Base-by-base conservation (phyloP, 2,888 invertebrate species). In the Polydrusus tereticollis region DNA sequence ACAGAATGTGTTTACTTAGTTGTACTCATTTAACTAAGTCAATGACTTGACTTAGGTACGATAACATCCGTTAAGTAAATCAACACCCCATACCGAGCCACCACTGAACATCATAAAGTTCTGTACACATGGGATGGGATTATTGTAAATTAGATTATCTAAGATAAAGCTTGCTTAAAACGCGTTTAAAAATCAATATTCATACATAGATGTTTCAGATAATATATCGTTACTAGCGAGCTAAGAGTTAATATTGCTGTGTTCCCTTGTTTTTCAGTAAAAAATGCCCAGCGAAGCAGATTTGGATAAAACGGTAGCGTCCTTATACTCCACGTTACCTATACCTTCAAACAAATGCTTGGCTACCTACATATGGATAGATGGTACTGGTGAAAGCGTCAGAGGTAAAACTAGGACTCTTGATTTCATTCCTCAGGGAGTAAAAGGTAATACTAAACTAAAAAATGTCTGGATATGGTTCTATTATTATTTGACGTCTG, bases 321-420 rank as follows among this genome's bases (percentile, higher is more conserved):
- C 88, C 75, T 89, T 91, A 69, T 97, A 94, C 85, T 87, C 93
- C 82, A 89, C 90, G 77, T 88, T 97, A 76, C 94, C 94, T 0
- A 87, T 94, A 72, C 93, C 94, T 8, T 91, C 90, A 18, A 90
- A 93, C 80, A 89, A 90, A 83, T 89, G 94, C 66, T 92, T 95
- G 83, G 96, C 94, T 45, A 95, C 94, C 63, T 98, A 98, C 86
- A 89, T 97, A 66, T 98, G 97, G 97, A 95, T 98, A 80, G 97
- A 98, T 83, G 97, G 97, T 23, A 92, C 94, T 16, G 97, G 95
- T 18, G 96, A 97, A 84, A 90, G 93, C 81, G 82, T 97, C 63
- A 89, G 97, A 73, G 93, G 93, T 86, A 97, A 97, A 86, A 96
- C 96, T 75, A 90, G 95, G 76, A 97, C 97, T 0, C 84, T 97